Evolutionary conservation across 2,113 vertebrate genomes (phyloP).

Genomic region (Genyomyrus donnyi): DNA sequence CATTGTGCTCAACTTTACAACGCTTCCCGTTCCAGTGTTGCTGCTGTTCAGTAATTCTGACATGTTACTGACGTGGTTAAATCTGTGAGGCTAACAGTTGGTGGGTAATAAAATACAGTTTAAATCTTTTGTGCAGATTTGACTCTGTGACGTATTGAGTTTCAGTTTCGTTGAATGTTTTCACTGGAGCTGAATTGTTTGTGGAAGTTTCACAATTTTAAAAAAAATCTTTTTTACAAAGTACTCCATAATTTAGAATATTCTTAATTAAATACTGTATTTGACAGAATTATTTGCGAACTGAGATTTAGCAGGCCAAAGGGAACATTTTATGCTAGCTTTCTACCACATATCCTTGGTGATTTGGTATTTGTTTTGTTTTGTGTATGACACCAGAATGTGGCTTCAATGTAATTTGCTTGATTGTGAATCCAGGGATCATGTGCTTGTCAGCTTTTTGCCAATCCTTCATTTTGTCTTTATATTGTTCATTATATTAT

Average conservation of each 20-base stretch:
- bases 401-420: neutral
- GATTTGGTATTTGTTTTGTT: neutral
- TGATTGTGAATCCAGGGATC: neutral
- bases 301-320: neutral
- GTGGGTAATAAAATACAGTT: conserved; percentile 67
- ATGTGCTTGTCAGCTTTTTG: neutral
- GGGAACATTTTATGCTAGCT: neutral
- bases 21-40: conserved; percentile 37
- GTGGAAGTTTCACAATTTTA: neutral
- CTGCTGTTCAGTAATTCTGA: conserved; percentile 49
- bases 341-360: neutral
- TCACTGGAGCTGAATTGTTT: neutral
- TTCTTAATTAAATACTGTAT: neutral
- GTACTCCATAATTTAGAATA: neutral
- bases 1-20: conserved; percentile 39
- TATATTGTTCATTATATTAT: neutral
- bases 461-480: neutral
- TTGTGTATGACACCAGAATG: neutral
- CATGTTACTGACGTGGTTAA: conserved; percentile 58
- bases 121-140: conserved; percentile 38
- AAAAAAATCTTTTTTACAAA: neutral
- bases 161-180: neutral
- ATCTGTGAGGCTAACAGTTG: conserved; percentile 58
- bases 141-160: neutral
- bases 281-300: neutral